Conservation (phyloP, 2,888 invertebrate species). For the Doris montereyensis region DNA sequence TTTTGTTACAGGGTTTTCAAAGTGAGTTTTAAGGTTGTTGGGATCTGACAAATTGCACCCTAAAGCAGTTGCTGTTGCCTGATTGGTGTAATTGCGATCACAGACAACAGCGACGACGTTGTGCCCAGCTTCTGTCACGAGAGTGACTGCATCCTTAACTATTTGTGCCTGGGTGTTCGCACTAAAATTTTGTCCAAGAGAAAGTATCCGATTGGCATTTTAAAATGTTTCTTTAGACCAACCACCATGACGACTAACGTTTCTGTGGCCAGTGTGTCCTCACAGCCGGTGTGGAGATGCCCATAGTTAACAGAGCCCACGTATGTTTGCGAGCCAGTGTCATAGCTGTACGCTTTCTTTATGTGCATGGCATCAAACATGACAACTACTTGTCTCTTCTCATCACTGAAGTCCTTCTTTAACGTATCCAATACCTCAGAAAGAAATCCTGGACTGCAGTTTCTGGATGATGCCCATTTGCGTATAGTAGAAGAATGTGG, state of each 20-base stretch:
- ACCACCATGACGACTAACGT: slow-evolving; percentile 7
- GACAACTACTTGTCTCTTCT: neutral
- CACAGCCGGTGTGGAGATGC: neutral
- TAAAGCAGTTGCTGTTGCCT: slow-evolving; percentile 10
- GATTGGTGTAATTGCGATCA: slow-evolving; percentile 17
- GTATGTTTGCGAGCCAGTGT: neutral
- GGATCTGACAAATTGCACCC: slow-evolving; percentile 12
- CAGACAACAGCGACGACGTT: slow-evolving; percentile 16
- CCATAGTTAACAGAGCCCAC: slow-evolving; percentile 21
- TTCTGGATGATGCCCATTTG: slow-evolving; percentile 25
- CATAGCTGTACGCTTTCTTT: slow-evolving; percentile 10
- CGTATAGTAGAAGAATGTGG: slow-evolving; percentile 18
- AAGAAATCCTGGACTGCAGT: slow-evolving; percentile 20
- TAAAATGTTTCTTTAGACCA: slow-evolving; percentile 12
- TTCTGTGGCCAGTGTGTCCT: slow-evolving; percentile 5
- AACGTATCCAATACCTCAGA: slow-evolving; percentile 8
- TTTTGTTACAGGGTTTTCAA: neutral
- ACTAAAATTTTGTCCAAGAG: neutral
- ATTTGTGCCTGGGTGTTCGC: slow-evolving; percentile 12
- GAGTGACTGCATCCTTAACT: neutral
- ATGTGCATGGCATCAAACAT: slow-evolving; percentile 15
- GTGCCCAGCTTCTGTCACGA: neutral
- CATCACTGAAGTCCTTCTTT: neutral
- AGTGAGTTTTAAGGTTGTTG: neutral
- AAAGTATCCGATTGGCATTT: slow-evolving; percentile 6